phyloP scores from a whole-genome alignment of 2,888 invertebrate genomes.

The Torymus texanus region DNA sequence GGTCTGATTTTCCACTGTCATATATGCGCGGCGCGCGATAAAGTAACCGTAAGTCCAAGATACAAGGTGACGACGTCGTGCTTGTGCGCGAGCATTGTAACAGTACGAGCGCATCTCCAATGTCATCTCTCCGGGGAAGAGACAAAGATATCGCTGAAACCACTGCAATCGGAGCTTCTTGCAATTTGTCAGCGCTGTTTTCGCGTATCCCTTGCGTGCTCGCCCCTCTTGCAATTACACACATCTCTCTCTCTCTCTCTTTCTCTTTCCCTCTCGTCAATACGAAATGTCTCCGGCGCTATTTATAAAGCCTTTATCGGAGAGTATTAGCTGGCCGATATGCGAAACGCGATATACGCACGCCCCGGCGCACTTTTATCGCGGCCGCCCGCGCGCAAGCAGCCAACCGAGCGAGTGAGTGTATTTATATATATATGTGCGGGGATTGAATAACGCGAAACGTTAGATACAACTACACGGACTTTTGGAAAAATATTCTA shows the following conservation, averaged over 20 bases:
- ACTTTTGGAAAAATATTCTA: conserved; percentile 5
- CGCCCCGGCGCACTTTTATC: conserved; percentile 3
- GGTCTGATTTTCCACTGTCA: no score
- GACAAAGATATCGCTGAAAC: conserved; percentile 31
- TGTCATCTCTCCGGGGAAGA: conserved; percentile 13
- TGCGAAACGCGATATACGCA: no score
- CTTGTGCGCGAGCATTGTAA: no score
- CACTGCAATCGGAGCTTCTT: conserved; percentile 24
- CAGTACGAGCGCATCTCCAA: conserved; percentile 15
- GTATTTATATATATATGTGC: no score
- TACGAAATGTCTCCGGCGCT: not conserved
- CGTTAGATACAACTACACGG: not conserved
- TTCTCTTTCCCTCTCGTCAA: no score
- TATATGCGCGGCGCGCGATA: not conserved
- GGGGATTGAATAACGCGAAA: conserved; percentile 5
- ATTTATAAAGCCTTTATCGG: conserved; percentile 28
- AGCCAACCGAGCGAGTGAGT: no score
- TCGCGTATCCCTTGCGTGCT: not conserved
- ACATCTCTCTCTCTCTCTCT: no score
- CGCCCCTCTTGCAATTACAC: no score
- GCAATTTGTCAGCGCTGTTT: conserved; percentile 25
- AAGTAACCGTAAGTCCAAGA: not conserved
- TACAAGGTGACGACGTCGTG: not conserved
- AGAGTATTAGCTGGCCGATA: not conserved
- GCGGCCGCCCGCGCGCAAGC: not conserved